Evolutionary conservation across 37 sponge, comb jelly and placozoan species (phyloP).

Genomic region (Geodia barretti): DNA sequence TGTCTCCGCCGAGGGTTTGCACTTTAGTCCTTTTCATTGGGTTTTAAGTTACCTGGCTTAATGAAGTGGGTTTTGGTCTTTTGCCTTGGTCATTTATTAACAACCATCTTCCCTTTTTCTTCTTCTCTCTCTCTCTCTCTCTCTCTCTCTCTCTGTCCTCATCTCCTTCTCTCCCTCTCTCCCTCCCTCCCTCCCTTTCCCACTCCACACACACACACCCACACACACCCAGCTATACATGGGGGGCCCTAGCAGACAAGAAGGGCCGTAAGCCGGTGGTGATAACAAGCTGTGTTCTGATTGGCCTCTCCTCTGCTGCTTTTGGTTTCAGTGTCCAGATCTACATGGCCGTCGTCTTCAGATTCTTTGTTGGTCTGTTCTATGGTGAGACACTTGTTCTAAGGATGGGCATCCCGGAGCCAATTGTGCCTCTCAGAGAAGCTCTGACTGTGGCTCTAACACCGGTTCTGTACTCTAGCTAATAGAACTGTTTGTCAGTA

Average conservation of each 20-base stretch:
- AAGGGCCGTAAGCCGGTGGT: conserved; percentile 71
- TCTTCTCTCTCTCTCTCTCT: neutral
- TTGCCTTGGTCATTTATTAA: too few relatives aligned
- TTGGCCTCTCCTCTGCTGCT: conserved; percentile 24
- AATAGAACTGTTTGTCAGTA: neutral
- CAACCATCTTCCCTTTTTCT: too few relatives aligned
- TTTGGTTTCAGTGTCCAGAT: conserved; percentile 81
- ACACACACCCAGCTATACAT: conserved; percentile 76
- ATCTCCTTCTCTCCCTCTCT: conserved; percentile 3
- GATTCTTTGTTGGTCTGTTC: conserved; percentile 73
- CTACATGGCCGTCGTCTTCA: conserved; percentile 61
- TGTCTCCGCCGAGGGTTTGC: too few relatives aligned
- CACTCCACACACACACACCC: neutral
- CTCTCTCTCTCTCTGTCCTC: conserved; percentile 15
- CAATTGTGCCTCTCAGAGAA: too few relatives aligned
- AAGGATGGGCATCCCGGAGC: neutral
- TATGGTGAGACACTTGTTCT: conserved; percentile 42
- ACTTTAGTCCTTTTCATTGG: too few relatives aligned
- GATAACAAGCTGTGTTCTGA: conserved; percentile 35
- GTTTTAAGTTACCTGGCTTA: too few relatives aligned
- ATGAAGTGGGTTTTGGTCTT: too few relatives aligned
- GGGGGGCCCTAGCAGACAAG: conserved; percentile 80
- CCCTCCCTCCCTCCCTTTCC: conserved; percentile 21
- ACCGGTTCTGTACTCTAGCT: neutral
- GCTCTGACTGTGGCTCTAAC: neutral